Evolutionary conservation across 1,140 invertebrate genomes (phyloP).

Genomic region (Cheumatopsyche charites): DNA sequence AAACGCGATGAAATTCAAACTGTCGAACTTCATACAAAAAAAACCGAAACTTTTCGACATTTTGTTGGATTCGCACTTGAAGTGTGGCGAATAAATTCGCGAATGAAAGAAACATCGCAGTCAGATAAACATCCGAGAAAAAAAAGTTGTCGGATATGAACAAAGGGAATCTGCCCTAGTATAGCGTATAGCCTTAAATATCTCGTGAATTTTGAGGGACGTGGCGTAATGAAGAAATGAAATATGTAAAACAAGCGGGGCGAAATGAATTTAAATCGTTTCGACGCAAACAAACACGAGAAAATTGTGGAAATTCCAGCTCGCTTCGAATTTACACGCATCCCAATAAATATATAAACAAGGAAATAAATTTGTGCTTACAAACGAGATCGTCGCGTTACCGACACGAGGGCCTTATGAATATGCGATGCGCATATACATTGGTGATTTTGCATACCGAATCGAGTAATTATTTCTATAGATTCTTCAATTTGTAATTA

Average conservation of each 20-base stretch:
- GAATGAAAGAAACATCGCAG: too few relatives aligned
- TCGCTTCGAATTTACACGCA: slow-evolving; percentile 2
- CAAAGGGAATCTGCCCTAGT: neutral
- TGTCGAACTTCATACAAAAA: too few relatives aligned
- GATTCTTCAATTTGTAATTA: neutral
- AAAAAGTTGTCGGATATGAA: neutral
- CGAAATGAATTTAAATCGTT: slow-evolving; percentile 18
- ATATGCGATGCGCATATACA: too few relatives aligned
- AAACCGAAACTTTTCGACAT: too few relatives aligned
- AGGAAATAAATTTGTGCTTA: too few relatives aligned
- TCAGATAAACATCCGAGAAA: neutral
- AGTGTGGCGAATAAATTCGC: too few relatives aligned
- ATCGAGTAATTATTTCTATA: neutral
- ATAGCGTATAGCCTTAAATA: slow-evolving; percentile 9
- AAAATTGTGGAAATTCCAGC: slow-evolving; percentile 4
- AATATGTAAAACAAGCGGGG: slow-evolving; percentile 14
- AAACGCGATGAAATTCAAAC: too few relatives aligned
- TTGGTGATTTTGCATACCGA: slow-evolving; percentile 10
- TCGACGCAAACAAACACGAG: neutral
- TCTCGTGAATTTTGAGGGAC: neutral
- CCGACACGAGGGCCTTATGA: too few relatives aligned
- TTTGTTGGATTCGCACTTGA: too few relatives aligned
- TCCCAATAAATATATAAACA: slow-evolving; percentile 7
- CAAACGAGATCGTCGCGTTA: too few relatives aligned
- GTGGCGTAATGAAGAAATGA: slow-evolving; percentile 16